Percentiles rank a stretch among this genome's conserved stretches.
These are phyloP conservation scores for Actinemys pallida DNA, from an alignment of 2,113 vertebrate genomes.

Conservation along the genomic window DNA sequence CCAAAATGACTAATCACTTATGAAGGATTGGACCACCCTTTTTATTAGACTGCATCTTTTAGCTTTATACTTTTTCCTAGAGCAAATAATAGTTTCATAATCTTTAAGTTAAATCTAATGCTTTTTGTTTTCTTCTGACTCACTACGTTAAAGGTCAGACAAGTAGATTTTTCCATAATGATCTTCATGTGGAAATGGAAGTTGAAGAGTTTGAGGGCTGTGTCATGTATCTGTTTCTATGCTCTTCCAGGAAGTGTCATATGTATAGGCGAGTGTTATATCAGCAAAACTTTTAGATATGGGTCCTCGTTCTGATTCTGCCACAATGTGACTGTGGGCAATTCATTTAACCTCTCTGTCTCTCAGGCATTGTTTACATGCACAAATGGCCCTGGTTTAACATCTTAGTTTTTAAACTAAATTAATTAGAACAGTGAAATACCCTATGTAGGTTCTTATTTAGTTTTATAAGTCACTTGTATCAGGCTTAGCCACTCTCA, in stretches of 20 bases:
- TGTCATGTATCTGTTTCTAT: background rate
- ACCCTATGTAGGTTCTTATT: background rate
- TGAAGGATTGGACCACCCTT: background rate
- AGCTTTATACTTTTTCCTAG: background rate
- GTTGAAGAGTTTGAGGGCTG: background rate
- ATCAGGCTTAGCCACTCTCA: background rate
- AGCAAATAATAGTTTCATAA: background rate
- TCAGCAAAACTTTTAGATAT: background rate
- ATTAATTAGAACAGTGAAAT: background rate
- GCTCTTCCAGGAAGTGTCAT: background rate
- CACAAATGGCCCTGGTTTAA: background rate
- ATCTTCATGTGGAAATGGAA: background rate
- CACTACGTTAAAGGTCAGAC: background rate
- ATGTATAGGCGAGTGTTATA: background rate
- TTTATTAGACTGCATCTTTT: background rate
- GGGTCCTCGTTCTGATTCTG: background rate
- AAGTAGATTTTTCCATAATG: background rate
- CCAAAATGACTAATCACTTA: background rate
- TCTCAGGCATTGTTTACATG: conserved; percentile 27
- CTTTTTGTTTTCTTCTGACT: background rate
- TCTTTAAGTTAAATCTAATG: background rate
- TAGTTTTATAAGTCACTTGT: conserved; percentile 42
- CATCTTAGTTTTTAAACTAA: conserved; percentile 18
- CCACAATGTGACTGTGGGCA: background rate
- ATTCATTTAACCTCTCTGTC: conserved; percentile 12